Base-by-base conservation (phyloP, 2,888 invertebrate genomes). In the Bhutanitis thaidina region DNA sequence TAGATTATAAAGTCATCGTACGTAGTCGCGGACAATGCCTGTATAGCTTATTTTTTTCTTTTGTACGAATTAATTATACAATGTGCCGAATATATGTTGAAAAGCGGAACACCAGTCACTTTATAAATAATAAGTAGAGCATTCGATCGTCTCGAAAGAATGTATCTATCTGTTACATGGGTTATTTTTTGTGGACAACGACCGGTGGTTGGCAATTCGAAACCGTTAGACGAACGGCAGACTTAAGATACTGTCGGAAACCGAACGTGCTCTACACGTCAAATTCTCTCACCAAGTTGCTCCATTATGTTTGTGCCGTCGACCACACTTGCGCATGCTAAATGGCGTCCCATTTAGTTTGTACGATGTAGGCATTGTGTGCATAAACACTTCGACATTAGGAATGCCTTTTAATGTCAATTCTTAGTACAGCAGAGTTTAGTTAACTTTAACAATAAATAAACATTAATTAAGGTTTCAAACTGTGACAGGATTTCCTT, bases 171-270 rank as follows among this genome's bases (percentile, higher is more conserved):
- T 41, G 37, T 44, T 40, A 41, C 49, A 47, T 47, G 52, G 34
- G 44, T 55, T 43, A 49, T 52, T 58, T 62, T 61, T 60, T 58
- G 43, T 53, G 50, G 43, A 56, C 55, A 55, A 51, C 49, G 60
- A 57, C 57, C 60, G 50, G 44, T 50, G 52, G 48, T 54, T 43
- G 50, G 40, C 46, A 20, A 37, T 43, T 61, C 67, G 61, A 58
- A 55, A 82, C 86, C 87, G 86, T 86, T 86, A 86, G 69, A 55
- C 54, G 74, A 69, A 67, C 72, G 72, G 71, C 57, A 60, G 53
- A 13, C 40, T 54, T n/a, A 55, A 55, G 58, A 43, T 43, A 60
- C 58, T 57, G 58, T 47, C 57, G 53, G 59, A 58, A 53, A 55
- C 52, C 52, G 56, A 57, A 56, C 61, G 54, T 60, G 61, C 59